Conservation (phyloP, 2,888 invertebrate genomes). For the Agonum fuliginosum region DNA sequence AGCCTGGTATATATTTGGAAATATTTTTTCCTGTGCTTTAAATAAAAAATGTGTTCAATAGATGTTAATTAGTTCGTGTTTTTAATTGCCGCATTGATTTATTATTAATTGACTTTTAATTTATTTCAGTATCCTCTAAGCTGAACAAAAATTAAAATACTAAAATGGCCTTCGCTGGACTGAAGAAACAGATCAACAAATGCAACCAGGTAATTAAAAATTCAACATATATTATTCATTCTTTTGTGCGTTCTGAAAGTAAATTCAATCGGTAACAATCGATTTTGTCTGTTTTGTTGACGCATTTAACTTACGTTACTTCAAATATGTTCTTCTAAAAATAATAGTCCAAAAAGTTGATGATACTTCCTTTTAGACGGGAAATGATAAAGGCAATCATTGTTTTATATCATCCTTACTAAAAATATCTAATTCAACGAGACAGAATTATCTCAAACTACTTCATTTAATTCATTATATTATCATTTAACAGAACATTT, state of each 20-base stretch:
- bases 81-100: slow-evolving; percentile 20
- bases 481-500: not conserved
- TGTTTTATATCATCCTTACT: slow-evolving; percentile 27
- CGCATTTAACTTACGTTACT: not conserved
- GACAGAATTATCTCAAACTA: slow-evolving; percentile 16
- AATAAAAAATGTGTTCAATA: not conserved
- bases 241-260: not conserved
- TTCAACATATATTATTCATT: not conserved
- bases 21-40: slow-evolving; percentile 4
- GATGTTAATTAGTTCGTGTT: not conserved
- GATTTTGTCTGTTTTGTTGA: not conserved
- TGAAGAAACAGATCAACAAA: slow-evolving; percentile 99
- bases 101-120: slow-evolving; percentile 9
- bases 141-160: slow-evolving; percentile 60
- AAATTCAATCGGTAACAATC: not conserved
- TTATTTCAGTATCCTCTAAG: slow-evolving; percentile 40
- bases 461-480: slow-evolving; percentile 19
- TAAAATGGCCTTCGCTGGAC: slow-evolving; percentile 98
- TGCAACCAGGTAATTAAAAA: slow-evolving; percentile 91
- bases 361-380: slow-evolving; percentile 29
- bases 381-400: slow-evolving; percentile 12
- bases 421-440: slow-evolving; percentile 25
- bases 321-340: not conserved
- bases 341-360: slow-evolving; percentile 8
- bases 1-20: slow-evolving; percentile 24